These are phyloP conservation scores for Gephyroberyx darwinii DNA, from an alignment of 2,797 vertebrate species.

Conservation along the genomic window DNA sequence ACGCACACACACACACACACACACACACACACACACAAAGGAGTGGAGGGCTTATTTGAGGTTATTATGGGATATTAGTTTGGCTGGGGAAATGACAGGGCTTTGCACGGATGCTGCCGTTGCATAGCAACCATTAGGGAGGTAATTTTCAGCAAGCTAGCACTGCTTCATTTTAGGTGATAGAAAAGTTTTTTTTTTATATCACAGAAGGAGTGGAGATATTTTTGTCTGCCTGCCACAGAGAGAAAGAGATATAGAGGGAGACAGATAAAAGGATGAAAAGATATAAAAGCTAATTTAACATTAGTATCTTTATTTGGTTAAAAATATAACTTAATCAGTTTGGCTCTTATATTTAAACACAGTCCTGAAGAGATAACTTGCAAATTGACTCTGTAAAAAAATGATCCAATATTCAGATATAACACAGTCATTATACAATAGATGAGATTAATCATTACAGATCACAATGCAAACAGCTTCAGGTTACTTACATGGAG, in stretches of 20 bases:
- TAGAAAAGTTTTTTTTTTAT: slow-evolving; percentile 55
- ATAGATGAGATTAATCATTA: background rate
- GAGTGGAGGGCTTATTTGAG: slow-evolving; percentile 74
- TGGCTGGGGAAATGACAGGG: slow-evolving; percentile 80
- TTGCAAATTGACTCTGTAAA: background rate
- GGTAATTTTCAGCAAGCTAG: slow-evolving; percentile 79
- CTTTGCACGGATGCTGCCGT: slow-evolving; percentile 73
- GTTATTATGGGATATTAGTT: slow-evolving; percentile 82
- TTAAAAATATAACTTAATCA: slow-evolving; percentile 6
- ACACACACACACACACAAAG: slow-evolving; percentile 42
- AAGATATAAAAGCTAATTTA: background rate
- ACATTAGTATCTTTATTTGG: slow-evolving; percentile 18
- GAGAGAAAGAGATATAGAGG: slow-evolving; percentile 17
- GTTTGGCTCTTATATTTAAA: too few species aligned
- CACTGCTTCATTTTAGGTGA: slow-evolving; percentile 70
- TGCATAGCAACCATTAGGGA: slow-evolving; percentile 78
- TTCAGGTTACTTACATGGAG: background rate
- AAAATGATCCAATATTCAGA: background rate
- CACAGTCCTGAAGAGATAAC: background rate
- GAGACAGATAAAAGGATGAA: background rate
- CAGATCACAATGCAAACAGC: background rate
- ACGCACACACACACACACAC: slow-evolving; percentile 11
- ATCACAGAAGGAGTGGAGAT: slow-evolving; percentile 57
- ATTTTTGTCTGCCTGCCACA: slow-evolving; percentile 50
- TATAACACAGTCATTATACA: background rate